Base-by-base conservation (phyloP, 2,888 invertebrate genomes). In the Emmelina monodactyla region DNA sequence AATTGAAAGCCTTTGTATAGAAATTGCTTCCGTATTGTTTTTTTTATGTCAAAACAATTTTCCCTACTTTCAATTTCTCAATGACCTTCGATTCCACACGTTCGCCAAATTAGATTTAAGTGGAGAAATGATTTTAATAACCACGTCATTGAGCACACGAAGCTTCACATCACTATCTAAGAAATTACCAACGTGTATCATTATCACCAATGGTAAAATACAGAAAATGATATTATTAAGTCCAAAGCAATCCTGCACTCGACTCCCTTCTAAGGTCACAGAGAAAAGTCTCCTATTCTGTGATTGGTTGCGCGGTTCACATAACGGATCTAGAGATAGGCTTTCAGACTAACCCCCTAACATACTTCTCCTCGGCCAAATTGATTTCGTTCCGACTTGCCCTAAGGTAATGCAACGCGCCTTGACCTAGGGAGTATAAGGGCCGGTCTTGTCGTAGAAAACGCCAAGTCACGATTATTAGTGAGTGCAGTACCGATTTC, bases 281-380 rank as follows among this genome's bases (percentile, higher is more conserved):
- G 57, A 57, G 55, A 58, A 61, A 63, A 66, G 64, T 62, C 62
- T 49, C 62, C 55, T 54, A 55, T 55, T 19, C 19, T 5, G 5
- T 6, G 19, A 19, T 19, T 19, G 19, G 19, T 6, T 6, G 6
- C 19, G 19, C 19, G 19, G 19, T 6, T 6, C 9, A 6, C 9
- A 5, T 19, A 19, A 19, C 19, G 19, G 19, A 19, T 19, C 9
- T 19, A n/a, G 6, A 19, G 19, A 19, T 9, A 19, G 19, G 19
- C 19, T 19, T 9, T 19, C 19, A 9, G 19, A 6, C 9, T 19
- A 19, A 19, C 19, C 19, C 19, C 19, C 9, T 19, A 9, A 19
- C 19, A 19, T 19, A 19, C 19, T 19, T 19, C 5, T 6, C 19
- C 19, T 19, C 6, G 9, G 19, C 19, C 9, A 19, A 19, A 19